phyloP scores from a whole-genome alignment of 2,113 vertebrate genomes.

The Plecturocebus donacophilus region DNA sequence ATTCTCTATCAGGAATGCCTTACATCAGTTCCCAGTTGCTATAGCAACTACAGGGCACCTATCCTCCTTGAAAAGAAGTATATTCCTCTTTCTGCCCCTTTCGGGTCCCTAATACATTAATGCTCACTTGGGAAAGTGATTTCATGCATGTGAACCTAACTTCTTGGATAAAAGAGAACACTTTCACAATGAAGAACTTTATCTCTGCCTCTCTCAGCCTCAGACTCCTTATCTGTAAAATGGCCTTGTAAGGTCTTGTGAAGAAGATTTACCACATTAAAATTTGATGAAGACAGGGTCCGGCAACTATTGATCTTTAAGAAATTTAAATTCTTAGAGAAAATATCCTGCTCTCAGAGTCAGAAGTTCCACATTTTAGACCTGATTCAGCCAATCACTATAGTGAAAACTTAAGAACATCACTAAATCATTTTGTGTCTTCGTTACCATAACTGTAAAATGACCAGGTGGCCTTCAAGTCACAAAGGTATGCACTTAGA shows the following conservation, averaged over 20 bases:
- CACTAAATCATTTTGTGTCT: not conserved
- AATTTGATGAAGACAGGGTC: not conserved
- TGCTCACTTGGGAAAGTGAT: constrained; percentile 18
- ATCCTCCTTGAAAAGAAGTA: constrained; percentile 1
- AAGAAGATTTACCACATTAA: constrained; percentile 6
- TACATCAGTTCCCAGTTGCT: constrained; percentile 46
- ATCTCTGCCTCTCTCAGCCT: not conserved
- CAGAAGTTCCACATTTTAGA: not conserved
- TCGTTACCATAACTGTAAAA: constrained; percentile 48
- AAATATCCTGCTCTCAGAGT: not conserved
- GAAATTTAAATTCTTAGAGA: not conserved
- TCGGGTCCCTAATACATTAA: not conserved
- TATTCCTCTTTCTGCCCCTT: not conserved
- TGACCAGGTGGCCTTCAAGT: constrained; percentile 24
- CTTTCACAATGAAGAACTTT: not conserved
- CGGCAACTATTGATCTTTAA: not conserved
- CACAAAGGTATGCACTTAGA: constrained; percentile 29
- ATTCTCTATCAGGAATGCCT: constrained; percentile 33
- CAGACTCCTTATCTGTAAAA: constrained; percentile 26
- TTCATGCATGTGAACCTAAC: not conserved
- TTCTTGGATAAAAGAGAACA: not conserved
- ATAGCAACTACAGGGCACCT: constrained; percentile 6
- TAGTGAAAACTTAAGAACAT: not conserved
- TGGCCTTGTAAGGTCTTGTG: not conserved
- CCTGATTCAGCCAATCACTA: not conserved